Evolutionary conservation across 2,797 vertebrate species (phyloP).

Genomic region (Acanthurus leucopareius): DNA sequence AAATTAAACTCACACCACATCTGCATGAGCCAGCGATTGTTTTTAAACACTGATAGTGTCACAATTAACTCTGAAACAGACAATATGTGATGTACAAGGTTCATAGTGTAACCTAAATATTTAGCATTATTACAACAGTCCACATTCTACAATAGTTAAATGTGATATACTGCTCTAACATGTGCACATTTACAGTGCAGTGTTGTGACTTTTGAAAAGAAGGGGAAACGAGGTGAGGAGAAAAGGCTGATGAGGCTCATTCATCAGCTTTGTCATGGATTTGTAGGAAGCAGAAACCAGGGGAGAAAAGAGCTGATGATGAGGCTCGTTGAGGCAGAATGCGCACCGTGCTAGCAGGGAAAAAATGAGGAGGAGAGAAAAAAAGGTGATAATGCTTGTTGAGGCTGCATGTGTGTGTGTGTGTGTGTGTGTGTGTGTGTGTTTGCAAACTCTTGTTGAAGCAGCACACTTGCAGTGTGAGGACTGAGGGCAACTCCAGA

Average conservation of each 20-base stretch:
- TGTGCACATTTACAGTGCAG: slow-evolving; percentile 32
- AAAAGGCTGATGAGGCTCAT: slow-evolving; percentile 77
- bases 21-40: not conserved
- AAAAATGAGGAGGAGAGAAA: not conserved
- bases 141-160: not conserved
- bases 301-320: slow-evolving; percentile 75
- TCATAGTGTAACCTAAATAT: not conserved
- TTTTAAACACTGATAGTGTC: not conserved
- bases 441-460: slow-evolving; percentile 41
- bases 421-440: slow-evolving; percentile 28
- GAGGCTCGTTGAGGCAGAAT: slow-evolving; percentile 63
- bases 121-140: not conserved
- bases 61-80: not conserved
- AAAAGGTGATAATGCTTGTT: slow-evolving; percentile 55
- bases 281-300: slow-evolving; percentile 65
- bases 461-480: slow-evolving; percentile 52
- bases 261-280: slow-evolving; percentile 77
- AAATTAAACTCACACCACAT: not conserved
- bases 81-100: not conserved
- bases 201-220: slow-evolving; percentile 16
- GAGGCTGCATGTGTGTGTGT: slow-evolving; percentile 23
- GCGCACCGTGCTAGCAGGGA: slow-evolving; percentile 57
- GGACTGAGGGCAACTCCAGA: slow-evolving; percentile 54
- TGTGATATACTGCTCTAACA: slow-evolving; percentile 1
- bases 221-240: slow-evolving; percentile 44